Conservation (phyloP, 2,797 vertebrate genomes). For the Sibirionetta formosa region DNA sequence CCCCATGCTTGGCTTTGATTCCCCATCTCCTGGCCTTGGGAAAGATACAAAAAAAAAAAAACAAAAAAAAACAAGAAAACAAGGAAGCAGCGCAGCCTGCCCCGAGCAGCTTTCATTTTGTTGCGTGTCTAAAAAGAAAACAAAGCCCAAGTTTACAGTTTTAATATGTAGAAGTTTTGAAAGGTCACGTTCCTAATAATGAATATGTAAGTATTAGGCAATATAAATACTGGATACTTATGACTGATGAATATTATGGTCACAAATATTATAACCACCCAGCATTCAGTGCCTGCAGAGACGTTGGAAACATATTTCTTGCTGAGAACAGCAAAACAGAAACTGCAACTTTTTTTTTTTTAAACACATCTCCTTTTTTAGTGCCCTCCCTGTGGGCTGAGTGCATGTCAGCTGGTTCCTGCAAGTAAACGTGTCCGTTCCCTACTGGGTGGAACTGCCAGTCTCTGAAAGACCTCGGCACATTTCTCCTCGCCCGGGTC, state of each 20-base stretch:
- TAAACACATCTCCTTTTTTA: rapidly evolving
- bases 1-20: neutral
- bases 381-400: neutral
- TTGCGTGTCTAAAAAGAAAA: rapidly evolving
- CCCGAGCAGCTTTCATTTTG: neutral
- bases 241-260: neutral
- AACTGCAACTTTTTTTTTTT: neutral
- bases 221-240: neutral
- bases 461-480: rapidly evolving
- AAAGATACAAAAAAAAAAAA: neutral
- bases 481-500: rapidly evolving
- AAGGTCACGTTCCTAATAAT: neutral
- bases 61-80: neutral
- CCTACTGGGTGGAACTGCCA: neutral
- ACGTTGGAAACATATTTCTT: neutral
- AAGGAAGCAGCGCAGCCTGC: rapidly evolving
- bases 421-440: neutral
- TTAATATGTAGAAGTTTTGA: neutral
- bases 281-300: neutral
- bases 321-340: slow-evolving; percentile 50
- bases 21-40: rapidly evolving
- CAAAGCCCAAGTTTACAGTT: neutral
- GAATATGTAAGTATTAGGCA: neutral
- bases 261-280: neutral
- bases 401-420: neutral